A percentile compares a stretch with the other conserved stretches of the same genome.
Conservation (phyloP, 1,140 invertebrate genomes). For the Magallana ariakensis region DNA sequence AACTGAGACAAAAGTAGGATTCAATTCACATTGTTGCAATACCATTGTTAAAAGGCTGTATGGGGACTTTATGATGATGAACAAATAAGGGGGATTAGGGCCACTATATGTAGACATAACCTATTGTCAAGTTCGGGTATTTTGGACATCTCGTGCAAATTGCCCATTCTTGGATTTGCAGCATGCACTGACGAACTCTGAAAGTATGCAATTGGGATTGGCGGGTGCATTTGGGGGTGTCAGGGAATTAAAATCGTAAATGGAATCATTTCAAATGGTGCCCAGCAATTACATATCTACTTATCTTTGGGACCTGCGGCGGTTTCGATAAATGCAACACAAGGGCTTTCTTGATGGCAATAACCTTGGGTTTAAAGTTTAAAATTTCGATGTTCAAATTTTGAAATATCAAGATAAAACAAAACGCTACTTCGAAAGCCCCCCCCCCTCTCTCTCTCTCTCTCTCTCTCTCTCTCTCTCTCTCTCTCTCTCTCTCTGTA, state of each 20-base stretch:
- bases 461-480: too few relatives aligned
- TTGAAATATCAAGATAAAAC: too few relatives aligned
- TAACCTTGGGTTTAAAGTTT: too few relatives aligned
- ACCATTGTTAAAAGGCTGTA: slow-evolving; percentile 20
- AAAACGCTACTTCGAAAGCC: too few relatives aligned
- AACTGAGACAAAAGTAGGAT: background rate
- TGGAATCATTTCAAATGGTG: background rate
- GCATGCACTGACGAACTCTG: background rate
- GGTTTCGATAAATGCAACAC: background rate
- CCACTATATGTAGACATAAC: background rate
- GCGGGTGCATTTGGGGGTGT: background rate
- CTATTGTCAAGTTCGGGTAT: background rate
- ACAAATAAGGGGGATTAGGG: background rate
- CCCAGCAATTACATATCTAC: background rate
- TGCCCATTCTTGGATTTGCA: background rate
- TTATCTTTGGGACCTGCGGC: background rate
- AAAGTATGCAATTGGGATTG: background rate
- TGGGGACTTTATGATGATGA: background rate
- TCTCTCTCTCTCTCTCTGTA: too few relatives aligned
- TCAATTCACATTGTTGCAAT: slow-evolving; percentile 30
- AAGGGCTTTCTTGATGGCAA: background rate
- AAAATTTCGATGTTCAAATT: too few relatives aligned
- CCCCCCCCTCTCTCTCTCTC: too few relatives aligned
- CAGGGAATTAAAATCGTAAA: background rate
- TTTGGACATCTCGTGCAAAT: background rate